phyloP scores from a whole-genome alignment of 2,113 vertebrate genomes.

The Dinomys branickii region DNA sequence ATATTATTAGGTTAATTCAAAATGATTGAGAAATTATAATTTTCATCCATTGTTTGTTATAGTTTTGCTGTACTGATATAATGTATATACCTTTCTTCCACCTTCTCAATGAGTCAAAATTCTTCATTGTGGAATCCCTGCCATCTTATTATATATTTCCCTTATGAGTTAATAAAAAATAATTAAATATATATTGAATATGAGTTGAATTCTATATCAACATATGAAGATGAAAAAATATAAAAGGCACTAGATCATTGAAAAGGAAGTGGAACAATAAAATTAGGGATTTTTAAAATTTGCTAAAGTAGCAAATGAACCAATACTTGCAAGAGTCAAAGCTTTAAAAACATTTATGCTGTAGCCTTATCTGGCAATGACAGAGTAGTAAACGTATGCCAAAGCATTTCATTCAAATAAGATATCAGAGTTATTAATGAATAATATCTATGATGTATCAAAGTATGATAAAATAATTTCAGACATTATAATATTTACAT shows the following conservation, averaged over 20 bases:
- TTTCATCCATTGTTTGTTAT: slow-evolving; percentile 9
- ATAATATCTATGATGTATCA: background rate
- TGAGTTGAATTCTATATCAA: slow-evolving; percentile 27
- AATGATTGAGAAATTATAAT: background rate
- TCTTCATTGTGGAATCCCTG: slow-evolving; percentile 2
- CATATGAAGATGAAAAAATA: slow-evolving; percentile 31
- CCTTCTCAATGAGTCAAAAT: background rate
- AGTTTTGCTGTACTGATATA: background rate
- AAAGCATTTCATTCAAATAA: background rate
- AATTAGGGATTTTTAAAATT: slow-evolving; percentile 49
- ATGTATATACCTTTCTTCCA: background rate
- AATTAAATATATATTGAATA: background rate
- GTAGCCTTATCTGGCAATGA: background rate
- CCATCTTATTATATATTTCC: background rate
- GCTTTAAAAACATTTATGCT: background rate
- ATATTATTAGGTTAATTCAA: background rate
- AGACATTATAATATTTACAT: background rate
- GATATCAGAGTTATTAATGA: background rate
- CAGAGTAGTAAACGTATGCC: background rate
- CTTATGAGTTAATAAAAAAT: background rate
- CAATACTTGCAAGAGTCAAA: background rate
- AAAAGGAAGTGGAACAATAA: slow-evolving; percentile 47
- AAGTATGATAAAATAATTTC: background rate
- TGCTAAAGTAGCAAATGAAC: slow-evolving; percentile 22
- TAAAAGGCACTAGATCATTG: background rate